These are phyloP conservation scores for Corythaeola cristata DNA, from an alignment of 2,113 vertebrate genomes.

Conservation along the genomic window DNA sequence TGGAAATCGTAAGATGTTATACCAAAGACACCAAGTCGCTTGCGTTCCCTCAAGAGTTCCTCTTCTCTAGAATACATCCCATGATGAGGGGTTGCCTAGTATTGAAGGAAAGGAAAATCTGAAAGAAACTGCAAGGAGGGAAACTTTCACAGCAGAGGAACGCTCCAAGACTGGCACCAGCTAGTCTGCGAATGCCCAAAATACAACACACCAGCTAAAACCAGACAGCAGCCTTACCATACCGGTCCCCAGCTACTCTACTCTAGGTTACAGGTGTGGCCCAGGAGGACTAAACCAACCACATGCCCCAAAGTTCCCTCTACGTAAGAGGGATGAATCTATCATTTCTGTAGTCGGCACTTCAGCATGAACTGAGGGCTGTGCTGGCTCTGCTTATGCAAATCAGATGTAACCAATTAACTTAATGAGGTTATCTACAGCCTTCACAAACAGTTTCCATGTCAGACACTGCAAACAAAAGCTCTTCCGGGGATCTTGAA, in stretches of 20 bases:
- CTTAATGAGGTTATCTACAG: slow-evolving; percentile 53
- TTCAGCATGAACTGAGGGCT: not conserved
- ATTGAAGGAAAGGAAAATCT: not conserved
- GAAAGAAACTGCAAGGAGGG: not conserved
- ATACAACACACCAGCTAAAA: not conserved
- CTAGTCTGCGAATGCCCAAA: not conserved
- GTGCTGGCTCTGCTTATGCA: slow-evolving; percentile 52
- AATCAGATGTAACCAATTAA: slow-evolving; percentile 63
- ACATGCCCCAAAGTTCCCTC: not conserved
- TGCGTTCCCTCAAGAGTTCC: slow-evolving; percentile 92
- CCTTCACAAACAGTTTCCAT: slow-evolving; percentile 62
- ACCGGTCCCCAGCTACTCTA: not conserved
- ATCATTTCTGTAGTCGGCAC: not conserved
- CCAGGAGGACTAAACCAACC: not conserved
- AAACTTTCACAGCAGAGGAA: not conserved
- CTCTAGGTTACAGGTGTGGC: not conserved
- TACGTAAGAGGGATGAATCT: not conserved
- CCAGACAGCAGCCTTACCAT: not conserved
- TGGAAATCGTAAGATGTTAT: slow-evolving; percentile 98
- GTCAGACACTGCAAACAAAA: slow-evolving; percentile 61
- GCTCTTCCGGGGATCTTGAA: slow-evolving; percentile 55
- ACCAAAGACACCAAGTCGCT: slow-evolving; percentile 92
- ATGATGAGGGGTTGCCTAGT: slow-evolving; percentile 91
- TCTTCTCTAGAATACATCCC: slow-evolving; percentile 95
- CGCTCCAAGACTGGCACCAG: not conserved